Base-by-base conservation (phyloP, 2,797 vertebrate species). In the Sebastes matsubarae region DNA sequence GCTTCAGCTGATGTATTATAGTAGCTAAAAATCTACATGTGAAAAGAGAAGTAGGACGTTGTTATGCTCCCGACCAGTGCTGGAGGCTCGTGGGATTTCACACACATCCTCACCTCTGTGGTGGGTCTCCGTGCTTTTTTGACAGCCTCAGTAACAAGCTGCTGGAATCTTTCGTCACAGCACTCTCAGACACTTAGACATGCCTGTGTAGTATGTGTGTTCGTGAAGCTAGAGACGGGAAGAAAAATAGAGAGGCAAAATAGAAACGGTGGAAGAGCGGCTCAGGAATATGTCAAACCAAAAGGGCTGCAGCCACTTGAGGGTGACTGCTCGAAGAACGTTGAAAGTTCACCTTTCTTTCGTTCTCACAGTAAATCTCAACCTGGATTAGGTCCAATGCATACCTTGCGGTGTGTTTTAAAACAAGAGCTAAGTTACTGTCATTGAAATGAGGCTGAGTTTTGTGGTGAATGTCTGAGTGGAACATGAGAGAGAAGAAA, bases 141-240 rank as follows among this genome's bases (percentile, higher is more conserved):
- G 93, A 93, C 91, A 94, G 93, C 83, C 88, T 84, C 75, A 18
- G 90, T 92, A 94, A 94, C 87, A 92, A 92, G 90, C 87, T 91
- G 89, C 89, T 86, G 89, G 88, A 90, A 89, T 92, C 92, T 92
- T 93, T 89, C 88, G 91, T 88, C 88, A 90, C 87, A 82, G 83
- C 87, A 87, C 90, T 92, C 88, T 82, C 36, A 80, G 84, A 91
- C 87, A 89, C 85, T 90, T 88, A 90, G 83, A 91, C 88, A 84
- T 85, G 85, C 68, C 80, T 87, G 81, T 85, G 77, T 90, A 71
- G 86, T 85, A 60, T 87, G 77, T 87, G 88, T 87, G 79, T 91
- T 73, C 72, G 77, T 80, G 86, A 81, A 27, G 82, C 30, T 52
- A 61, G 67, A 84, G 89, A 87, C 57, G 46, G 80, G 76, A 74